Evolutionary conservation across 2,113 vertebrate species (phyloP), one percentile per base, ranked within the genome.

Genomic region (Macroglossus sobrinus): DNA sequence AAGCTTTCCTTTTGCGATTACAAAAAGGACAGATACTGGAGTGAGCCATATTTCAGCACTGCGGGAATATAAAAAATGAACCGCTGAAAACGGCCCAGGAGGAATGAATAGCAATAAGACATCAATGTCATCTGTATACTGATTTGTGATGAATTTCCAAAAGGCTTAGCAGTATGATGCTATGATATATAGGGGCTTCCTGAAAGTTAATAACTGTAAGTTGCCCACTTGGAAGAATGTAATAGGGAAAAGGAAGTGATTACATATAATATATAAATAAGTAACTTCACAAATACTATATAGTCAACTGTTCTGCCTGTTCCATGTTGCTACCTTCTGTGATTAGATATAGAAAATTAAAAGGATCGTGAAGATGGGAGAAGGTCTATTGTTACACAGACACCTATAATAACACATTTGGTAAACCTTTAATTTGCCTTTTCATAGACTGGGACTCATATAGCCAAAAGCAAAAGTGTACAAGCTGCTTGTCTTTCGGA

Each of bases 1-100:
- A 98, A 90, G 98, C 94, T 98, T 98, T 98, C 98, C 97, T 98
- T 98, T 98, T 96, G 97, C 96, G 97, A 98, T 98, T 98, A 98
- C 97, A 97, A 96, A 98, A 98, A 98, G 98, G 98, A 98, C 96
- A 98, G 97, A 98, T 97, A 98, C 95, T 97, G 93, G 98, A 97
- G 96, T 61, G 97, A 98, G 96, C 98, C 96, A 94, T 98, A 98
- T 98, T 98, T 98, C 98, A 98, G 94, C 96, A 93, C 96, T 95
- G 97, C 96, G 97, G 98, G 97, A 97, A 97, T 97, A 97, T 98
- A 97, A 98, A 98, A 98, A 98, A 98, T 98, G 97, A 98, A 97
- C 97, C 96, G 96, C 97, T 98, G 90, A 96, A 98, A 98, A 97
- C 30, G 45, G 93, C 97, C 98, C 93, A 78, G 98, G 98, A 98